Conservation (phyloP, 2,797 vertebrate species). For the Sebastes cheni region DNA sequence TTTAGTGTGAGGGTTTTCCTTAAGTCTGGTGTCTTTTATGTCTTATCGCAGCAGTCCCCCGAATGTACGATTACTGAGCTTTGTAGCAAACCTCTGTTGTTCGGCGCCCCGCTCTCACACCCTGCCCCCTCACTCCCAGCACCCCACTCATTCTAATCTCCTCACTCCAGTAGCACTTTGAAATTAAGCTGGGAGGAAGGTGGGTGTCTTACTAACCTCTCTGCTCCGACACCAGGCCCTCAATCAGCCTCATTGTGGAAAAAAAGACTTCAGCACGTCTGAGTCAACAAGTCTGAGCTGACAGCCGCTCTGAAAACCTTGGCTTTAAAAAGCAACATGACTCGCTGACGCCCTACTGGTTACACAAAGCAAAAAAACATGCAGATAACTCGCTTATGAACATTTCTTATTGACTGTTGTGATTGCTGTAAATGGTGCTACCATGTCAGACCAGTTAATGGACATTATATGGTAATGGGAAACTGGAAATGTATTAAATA, state of each 20-base stretch:
- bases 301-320: slow-evolving; percentile 36
- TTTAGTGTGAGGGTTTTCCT: slow-evolving; percentile 57
- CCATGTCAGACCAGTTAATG: neutral
- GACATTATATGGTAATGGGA: neutral
- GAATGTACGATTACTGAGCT: slow-evolving; percentile 69
- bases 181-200: slow-evolving; percentile 76
- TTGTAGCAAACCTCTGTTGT: slow-evolving; percentile 69
- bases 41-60: slow-evolving; percentile 46
- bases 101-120: slow-evolving; percentile 42
- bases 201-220: slow-evolving; percentile 68
- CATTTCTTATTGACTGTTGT: slow-evolving; percentile 8
- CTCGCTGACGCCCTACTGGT: neutral
- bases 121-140: slow-evolving; percentile 47
- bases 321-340: slow-evolving; percentile 8
- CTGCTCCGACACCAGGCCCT: slow-evolving; percentile 57
- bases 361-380: neutral
- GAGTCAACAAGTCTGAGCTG: slow-evolving; percentile 54
- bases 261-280: slow-evolving; percentile 38
- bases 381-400: neutral
- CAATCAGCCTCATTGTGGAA: slow-evolving; percentile 61
- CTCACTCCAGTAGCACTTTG: slow-evolving; percentile 72
- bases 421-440: slow-evolving; percentile 34
- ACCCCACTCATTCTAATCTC: slow-evolving; percentile 72
- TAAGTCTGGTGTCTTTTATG: slow-evolving; percentile 49
- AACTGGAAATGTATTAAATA: neutral